Percentiles rank a stretch among this genome's conserved stretches.
Evolutionary conservation across 1,140 invertebrate species (phyloP).

Genomic region (Platorchestia sp.): DNA sequence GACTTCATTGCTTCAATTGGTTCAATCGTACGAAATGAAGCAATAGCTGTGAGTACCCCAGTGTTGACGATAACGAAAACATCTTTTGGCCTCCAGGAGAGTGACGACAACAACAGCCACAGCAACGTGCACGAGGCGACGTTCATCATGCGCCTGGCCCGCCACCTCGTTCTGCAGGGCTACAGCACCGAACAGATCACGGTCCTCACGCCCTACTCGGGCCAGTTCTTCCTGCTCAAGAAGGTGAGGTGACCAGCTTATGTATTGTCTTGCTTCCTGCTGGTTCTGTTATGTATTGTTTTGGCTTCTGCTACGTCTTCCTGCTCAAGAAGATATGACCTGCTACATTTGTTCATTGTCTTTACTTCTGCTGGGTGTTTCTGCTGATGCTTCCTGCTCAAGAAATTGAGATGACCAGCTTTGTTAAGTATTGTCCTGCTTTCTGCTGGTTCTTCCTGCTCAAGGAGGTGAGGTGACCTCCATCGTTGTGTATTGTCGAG

Average conservation of each 20-base stretch:
- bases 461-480: not conserved
- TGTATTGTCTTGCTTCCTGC: too few species aligned
- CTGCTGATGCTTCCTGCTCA: not conserved
- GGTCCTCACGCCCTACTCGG: slow-evolving; percentile 66
- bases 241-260: slow-evolving; percentile 23
- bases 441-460: not conserved
- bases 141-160: slow-evolving; percentile 60
- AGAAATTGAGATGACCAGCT: not conserved
- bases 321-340: not conserved
- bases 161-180: slow-evolving; percentile 64
- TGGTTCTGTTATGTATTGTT: not conserved
- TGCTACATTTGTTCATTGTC: not conserved
- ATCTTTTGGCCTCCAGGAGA: not conserved
- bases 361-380: too few species aligned
- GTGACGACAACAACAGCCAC: slow-evolving; percentile 64
- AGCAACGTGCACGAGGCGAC: slow-evolving; percentile 61
- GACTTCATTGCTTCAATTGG: too few species aligned
- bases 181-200: slow-evolving; percentile 63
- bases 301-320: not conserved
- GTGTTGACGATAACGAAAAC: not conserved
- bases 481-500: not conserved
- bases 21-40: too few species aligned
- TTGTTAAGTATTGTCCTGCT: not conserved
- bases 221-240: slow-evolving; percentile 64
- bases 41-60: too few species aligned